phyloP scores from a whole-genome alignment of 2,888 invertebrate species.

The Nemapogon koenigi region DNA sequence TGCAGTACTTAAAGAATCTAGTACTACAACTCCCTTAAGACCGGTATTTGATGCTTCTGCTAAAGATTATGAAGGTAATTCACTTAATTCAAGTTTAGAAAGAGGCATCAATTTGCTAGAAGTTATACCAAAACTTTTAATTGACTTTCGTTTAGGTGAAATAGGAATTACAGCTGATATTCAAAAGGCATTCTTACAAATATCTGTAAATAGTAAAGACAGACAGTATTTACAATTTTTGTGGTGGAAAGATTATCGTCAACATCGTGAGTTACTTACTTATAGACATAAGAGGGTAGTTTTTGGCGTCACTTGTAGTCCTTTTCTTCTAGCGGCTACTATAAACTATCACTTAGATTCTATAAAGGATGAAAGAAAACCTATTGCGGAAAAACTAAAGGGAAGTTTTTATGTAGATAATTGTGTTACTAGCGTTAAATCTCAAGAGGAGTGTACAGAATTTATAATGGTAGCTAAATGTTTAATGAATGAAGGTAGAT shows the following conservation, averaged over 20 bases:
- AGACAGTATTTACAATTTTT: constrained; percentile 22
- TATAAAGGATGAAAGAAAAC: background rate
- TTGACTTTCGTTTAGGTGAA: constrained; percentile 15
- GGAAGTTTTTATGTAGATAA: constrained; percentile 16
- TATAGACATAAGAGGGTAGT: constrained; percentile 11
- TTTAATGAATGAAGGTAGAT: constrained; percentile 13
- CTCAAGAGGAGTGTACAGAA: constrained; percentile 5
- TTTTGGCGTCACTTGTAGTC: constrained; percentile 12
- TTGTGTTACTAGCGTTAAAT: constrained; percentile 14
- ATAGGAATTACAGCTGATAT: constrained; percentile 22
- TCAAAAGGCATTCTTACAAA: constrained; percentile 24
- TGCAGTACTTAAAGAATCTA: constrained; percentile 18
- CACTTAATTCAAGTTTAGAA: constrained; percentile 23
- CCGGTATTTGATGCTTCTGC: constrained; percentile 23
- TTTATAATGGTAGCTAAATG: constrained; percentile 13
- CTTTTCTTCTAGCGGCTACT: constrained; percentile 10
- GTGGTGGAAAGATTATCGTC: constrained; percentile 14
- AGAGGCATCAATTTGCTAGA: constrained; percentile 22
- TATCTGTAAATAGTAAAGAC: constrained; percentile 18
- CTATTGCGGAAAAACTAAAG: constrained; percentile 9
- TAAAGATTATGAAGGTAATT: constrained; percentile 15
- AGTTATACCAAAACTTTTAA: constrained; percentile 15
- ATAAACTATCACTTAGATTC: constrained; percentile 10
- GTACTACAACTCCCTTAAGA: constrained; percentile 20
- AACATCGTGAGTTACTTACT: background rate